These are phyloP conservation scores for Tokudaia muenninki DNA, from an alignment of 2,797 vertebrate genomes.

Conservation along the genomic window DNA sequence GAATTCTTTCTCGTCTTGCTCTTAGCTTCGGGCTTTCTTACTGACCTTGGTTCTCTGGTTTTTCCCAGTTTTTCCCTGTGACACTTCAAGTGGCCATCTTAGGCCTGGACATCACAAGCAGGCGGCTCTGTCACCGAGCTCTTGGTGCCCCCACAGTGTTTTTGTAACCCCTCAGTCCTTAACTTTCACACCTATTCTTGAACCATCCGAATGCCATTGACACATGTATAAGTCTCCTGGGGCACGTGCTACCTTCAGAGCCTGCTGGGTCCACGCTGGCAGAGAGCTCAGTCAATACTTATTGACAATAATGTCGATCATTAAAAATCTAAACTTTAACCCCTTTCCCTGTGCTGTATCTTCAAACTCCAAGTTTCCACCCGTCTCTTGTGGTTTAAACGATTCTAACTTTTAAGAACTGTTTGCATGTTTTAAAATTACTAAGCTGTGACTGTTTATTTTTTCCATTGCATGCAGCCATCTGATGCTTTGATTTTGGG, in stretches of 20 bases:
- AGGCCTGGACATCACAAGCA: background rate
- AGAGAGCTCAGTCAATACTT: background rate
- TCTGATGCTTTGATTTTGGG: slow-evolving; percentile 97
- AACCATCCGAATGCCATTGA: background rate
- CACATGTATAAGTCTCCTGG: background rate
- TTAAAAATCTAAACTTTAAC: background rate
- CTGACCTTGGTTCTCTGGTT: background rate
- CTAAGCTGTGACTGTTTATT: background rate
- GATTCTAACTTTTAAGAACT: background rate
- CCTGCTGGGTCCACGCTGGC: background rate
- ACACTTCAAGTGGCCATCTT: background rate
- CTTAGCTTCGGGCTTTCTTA: background rate
- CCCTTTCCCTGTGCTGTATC: background rate
- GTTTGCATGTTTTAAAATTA: background rate
- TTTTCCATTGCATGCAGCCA: slow-evolving; percentile 89
- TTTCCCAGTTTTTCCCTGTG: background rate
- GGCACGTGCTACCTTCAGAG: background rate
- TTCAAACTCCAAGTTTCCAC: background rate
- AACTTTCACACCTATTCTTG: background rate
- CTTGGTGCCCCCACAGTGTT: background rate
- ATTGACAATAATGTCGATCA: background rate
- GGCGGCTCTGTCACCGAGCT: background rate
- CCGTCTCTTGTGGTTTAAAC: background rate
- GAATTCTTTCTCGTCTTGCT: background rate
- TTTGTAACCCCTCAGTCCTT: background rate